Evolutionary conservation across 2,113 vertebrate genomes (phyloP).

Genomic region (Brachypteracias leptosomus): DNA sequence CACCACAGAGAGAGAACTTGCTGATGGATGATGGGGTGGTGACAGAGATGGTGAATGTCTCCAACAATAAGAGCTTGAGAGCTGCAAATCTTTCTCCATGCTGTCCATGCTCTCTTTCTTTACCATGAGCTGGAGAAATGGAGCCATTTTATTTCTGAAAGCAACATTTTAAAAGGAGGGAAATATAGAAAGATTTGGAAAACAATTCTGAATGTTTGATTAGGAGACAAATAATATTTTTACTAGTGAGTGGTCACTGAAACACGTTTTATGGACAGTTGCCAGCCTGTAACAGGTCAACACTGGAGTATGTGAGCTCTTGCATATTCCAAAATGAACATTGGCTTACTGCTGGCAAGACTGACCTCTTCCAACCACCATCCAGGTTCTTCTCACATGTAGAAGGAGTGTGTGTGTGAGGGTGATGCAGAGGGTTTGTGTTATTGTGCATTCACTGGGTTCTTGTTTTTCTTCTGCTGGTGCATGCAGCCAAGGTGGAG

Average conservation of each 20-base stretch:
- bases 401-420: accelerated
- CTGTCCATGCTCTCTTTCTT: not conserved
- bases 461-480: not conserved
- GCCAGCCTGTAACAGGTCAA: not conserved
- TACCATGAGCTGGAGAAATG: not conserved
- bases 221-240: not conserved
- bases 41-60: not conserved
- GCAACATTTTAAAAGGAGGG: not conserved
- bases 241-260: not conserved
- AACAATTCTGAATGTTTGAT: not conserved
- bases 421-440: not conserved
- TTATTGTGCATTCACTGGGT: not conserved
- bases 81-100: not conserved
- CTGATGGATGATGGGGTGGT: not conserved
- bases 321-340: not conserved
- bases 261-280: accelerated
- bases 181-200: not conserved
- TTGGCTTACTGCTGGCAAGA: not conserved
- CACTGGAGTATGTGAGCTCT: not conserved
- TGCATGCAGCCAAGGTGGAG: conserved; percentile 82
- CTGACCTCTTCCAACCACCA: not conserved
- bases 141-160: not conserved
- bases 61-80: not conserved
- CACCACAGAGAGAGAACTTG: not conserved
- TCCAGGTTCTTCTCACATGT: accelerated